phyloP scores from a whole-genome alignment of 2,797 vertebrate genomes.

The Squalus acanthias region DNA sequence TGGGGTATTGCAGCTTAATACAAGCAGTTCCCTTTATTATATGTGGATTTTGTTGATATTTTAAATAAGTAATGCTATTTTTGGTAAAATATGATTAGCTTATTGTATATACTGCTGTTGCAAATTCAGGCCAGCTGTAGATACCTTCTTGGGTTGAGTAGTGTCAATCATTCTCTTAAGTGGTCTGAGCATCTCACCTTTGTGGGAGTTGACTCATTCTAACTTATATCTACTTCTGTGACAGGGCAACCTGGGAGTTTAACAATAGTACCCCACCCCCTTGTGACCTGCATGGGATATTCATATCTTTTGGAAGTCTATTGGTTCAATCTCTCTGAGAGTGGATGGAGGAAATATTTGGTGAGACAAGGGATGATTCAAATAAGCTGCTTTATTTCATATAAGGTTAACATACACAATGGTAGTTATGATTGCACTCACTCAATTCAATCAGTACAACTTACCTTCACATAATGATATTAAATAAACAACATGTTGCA shows the following conservation, averaged over 20 bases:
- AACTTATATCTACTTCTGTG: background rate
- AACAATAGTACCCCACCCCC: background rate
- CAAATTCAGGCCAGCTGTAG: background rate
- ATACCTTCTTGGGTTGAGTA: background rate
- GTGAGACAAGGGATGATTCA: background rate
- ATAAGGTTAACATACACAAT: background rate
- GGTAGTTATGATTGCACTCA: background rate
- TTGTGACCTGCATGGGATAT: background rate
- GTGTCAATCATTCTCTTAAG: background rate
- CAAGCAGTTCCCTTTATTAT: too few species aligned
- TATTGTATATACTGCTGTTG: background rate
- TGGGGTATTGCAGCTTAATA: too few species aligned
- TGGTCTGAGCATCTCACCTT: background rate
- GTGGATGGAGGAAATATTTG: background rate
- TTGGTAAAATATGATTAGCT: background rate
- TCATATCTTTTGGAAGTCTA: background rate
- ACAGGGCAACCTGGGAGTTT: background rate
- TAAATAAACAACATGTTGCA: background rate
- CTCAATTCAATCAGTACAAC: background rate
- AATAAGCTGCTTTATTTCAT: background rate
- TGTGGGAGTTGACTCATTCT: background rate
- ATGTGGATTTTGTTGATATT: background rate
- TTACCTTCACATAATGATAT: background rate
- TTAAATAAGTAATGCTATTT: background rate
- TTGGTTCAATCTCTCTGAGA: background rate